Percentiles rank a stretch among this genome's conserved stretches.
Evolutionary conservation across 2,113 vertebrate species (phyloP).

Genomic region (Pimephales promelas): DNA sequence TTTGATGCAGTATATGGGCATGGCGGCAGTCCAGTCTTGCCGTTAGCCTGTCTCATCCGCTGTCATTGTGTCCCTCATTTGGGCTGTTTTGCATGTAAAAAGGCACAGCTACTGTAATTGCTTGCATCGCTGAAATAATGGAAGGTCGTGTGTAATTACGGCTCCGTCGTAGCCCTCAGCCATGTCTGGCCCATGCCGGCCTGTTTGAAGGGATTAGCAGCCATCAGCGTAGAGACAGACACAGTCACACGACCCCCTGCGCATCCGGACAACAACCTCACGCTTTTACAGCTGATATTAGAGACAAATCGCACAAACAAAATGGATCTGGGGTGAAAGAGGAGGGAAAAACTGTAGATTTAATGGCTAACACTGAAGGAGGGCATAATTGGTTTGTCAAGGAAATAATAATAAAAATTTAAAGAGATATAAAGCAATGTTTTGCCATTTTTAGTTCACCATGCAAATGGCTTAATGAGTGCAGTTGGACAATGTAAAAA

Average conservation of each 20-base stretch:
- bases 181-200: conserved; percentile 47
- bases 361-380: not conserved
- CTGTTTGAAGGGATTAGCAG: conserved; percentile 57
- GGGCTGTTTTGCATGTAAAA: conserved; percentile 56
- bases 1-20: not conserved
- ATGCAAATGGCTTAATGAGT: not conserved
- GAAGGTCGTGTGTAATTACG: conserved; percentile 57
- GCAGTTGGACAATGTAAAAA: not conserved
- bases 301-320: not conserved
- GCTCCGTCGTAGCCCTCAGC: conserved; percentile 42
- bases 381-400: not conserved
- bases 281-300: conserved; percentile 17
- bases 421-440: not conserved
- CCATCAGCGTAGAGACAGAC: conserved; percentile 43
- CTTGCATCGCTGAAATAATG: conserved; percentile 55
- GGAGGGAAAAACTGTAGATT: not conserved
- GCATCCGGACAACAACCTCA: conserved; percentile 24
- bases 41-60: not conserved
- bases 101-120: conserved; percentile 53
- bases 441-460: not conserved
- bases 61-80: conserved; percentile 36
- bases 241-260: conserved; percentile 36
- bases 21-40: not conserved
- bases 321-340: not conserved
- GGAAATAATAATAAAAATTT: not conserved